A percentile compares a stretch with the other conserved stretches of the same genome.
Conservation (phyloP, 2,888 invertebrate species). For the Rhamnusium bicolor region DNA sequence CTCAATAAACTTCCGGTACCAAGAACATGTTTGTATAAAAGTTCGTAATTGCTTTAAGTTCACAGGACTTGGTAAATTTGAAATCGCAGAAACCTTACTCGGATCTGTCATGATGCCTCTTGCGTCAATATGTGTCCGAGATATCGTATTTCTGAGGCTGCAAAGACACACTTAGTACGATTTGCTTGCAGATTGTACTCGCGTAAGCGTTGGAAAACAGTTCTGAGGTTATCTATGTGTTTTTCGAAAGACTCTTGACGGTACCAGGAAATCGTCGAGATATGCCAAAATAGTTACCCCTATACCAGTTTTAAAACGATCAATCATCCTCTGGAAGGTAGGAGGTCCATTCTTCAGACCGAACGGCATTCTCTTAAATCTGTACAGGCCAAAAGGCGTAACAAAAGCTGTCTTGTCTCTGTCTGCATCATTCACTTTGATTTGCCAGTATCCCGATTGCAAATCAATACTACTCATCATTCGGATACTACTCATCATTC, state of each 20-base stretch:
- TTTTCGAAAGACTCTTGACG: too few species aligned
- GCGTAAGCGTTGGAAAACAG: too few species aligned
- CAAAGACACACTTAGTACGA: constrained; percentile 18
- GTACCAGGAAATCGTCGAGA: too few species aligned
- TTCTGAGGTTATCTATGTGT: too few species aligned
- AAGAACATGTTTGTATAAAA: constrained; percentile 54
- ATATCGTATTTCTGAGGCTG: constrained; percentile 4
- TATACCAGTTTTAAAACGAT: neutral
- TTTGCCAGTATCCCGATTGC: constrained; percentile 39
- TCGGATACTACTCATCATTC: neutral
- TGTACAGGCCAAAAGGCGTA: constrained; percentile 33
- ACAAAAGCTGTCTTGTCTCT: constrained; percentile 41
- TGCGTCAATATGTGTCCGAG: constrained; percentile 30
- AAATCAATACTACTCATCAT: constrained; percentile 34
- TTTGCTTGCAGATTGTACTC: too few species aligned
- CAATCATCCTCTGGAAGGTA: constrained; percentile 43
- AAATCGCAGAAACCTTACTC: constrained; percentile 31
- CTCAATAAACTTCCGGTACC: constrained; percentile 50
- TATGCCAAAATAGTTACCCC: too few species aligned
- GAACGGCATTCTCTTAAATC: constrained; percentile 39
- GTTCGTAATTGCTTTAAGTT: constrained; percentile 48
- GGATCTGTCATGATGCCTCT: constrained; percentile 7
- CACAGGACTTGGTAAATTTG: constrained; percentile 11
- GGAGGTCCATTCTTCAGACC: constrained; percentile 39
- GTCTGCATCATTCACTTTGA: constrained; percentile 21